Evolutionary conservation across 1,140 invertebrate species (phyloP), one percentile per base, ranked within the genome.

Genomic region (Macrotrachela quadricornifera): DNA sequence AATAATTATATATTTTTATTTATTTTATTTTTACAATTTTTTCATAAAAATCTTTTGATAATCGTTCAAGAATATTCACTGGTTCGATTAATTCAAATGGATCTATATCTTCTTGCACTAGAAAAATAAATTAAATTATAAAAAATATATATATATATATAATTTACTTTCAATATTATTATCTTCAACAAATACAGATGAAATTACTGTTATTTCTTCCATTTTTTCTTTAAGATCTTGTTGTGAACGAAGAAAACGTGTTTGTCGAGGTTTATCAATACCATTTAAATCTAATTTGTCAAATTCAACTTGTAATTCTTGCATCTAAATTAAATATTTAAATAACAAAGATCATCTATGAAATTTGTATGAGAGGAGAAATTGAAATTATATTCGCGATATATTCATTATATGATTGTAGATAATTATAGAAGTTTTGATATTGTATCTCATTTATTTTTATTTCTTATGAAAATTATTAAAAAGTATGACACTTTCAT

Each of bases 11-110:
- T 30, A 4, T 14, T 14, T 15, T 42, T 14, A 42, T 42, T 15
- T 14, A 42, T 14, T 3, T 17, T 46, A 30, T 30, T 30, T 4
- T 4, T 16, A 66, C 68, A 53, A 71, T 61, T 70, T 91, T 86
- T 10, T 92, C 86, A 63, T 82, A 91, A 67, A 94, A 97, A 67
- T 94, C 85, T 73, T 90, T 90, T 0, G 87, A 87, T 18, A 96
- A 64, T 66, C 88, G 82, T 3, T 82, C 79, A 0, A 96, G 63
- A 61, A 97, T 86, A 63, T 96, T 85, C 30, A 92, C 84, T 0
- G 88, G 80, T 59, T 86, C 80, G 10, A 92, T 64, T 1, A 94
- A 67, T 50, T 96, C 90, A 41, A 54, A 49, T 16, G 50, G 41
- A 48, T 43, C 52, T n/a, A 51, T 11, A 30, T 30, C 21, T 30